Evolutionary conservation across 2,113 vertebrate genomes (phyloP), one percentile per base, ranked within the genome.

Genomic region (Zapus hudsonius): DNA sequence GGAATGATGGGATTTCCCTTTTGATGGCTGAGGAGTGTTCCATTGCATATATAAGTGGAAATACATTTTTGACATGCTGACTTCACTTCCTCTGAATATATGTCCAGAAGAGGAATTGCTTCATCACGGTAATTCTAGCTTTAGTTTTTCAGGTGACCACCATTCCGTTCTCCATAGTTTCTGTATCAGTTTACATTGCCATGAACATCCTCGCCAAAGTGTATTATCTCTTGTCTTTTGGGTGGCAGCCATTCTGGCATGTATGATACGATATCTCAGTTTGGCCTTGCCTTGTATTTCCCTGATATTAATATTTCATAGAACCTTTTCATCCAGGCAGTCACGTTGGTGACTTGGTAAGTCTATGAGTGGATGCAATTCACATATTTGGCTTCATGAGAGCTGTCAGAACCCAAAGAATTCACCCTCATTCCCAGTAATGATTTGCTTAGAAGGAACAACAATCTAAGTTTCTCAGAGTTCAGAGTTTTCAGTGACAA

Each of bases 341-440:
- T 25, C 17, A 31, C 12, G 25, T 0, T 7, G 42, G 1, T 6
- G 23, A 7, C 3, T 2, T 22, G 42, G 6, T 63, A 31, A 27
- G n/a, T n/a, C 38, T 55, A 17, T 33, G n/a, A 17, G 57, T 27
- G 13, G 40, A 25, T 7, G 0, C 4, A 4, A 67, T 29, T 29
- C 7, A 2, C 1, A 40, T 2, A 0, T 23, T 61, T 38, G 72
- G 59, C 29, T 33, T 61, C 25, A 1, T 7, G n/a, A 33, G 19
- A 31, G 0, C 47, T 31, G n/a, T 7, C 16, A 25, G 2, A 22
- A n/a, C 20, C 3, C 9, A 36, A 42, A n/a, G 72, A 76, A 7
- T 2, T 78, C 15, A n/a, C 16, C 1, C 38, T 42, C 47, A 22
- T 17, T 20, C 38, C 31, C 25, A 15, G 3, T 17, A 13, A 59